Evolutionary conservation across 2,888 invertebrate species (phyloP).

Genomic region (Andrena bicolor): DNA sequence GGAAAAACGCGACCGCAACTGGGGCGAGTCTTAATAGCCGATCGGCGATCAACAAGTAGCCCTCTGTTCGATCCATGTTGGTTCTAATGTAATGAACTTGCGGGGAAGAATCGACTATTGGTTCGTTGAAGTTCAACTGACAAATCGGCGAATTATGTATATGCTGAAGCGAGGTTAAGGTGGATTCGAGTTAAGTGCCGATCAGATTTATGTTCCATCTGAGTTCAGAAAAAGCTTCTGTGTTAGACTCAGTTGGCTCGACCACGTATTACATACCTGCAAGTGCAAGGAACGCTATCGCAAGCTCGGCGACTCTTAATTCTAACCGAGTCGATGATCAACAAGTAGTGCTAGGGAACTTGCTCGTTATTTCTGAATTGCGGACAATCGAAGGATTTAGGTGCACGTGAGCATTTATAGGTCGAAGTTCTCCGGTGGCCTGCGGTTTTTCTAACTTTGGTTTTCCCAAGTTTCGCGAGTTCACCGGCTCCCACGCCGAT

Average conservation of each 20-base stretch:
- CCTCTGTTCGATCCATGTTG: too few species aligned
- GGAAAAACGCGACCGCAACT: conserved; percentile 11
- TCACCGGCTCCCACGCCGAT: neutral
- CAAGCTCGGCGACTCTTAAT: conserved; percentile 5
- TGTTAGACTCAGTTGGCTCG: too few species aligned
- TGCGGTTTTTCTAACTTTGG: neutral
- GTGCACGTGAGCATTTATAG: neutral
- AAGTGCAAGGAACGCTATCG: neutral
- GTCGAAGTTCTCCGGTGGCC: neutral
- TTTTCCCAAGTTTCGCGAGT: neutral
- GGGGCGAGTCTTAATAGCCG: neutral
- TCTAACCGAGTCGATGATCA: conserved; percentile 34
- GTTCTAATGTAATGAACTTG: too few species aligned
- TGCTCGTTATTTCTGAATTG: conserved; percentile 20
- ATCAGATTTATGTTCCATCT: too few species aligned
- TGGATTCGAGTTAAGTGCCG: too few species aligned
- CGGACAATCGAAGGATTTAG: conserved; percentile 19
- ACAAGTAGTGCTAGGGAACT: conserved; percentile 42
- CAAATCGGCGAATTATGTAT: too few species aligned
- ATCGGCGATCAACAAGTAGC: conserved; percentile 29
- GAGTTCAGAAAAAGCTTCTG: neutral
- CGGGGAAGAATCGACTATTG: too few species aligned
- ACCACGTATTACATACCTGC: neutral
- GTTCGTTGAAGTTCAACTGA: too few species aligned
- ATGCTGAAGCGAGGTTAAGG: too few species aligned